A percentile compares a stretch with the other conserved stretches of the same genome.
These are phyloP conservation scores for Chloroceryle inda DNA, from an alignment of 2,797 vertebrate species.

Conservation along the genomic window DNA sequence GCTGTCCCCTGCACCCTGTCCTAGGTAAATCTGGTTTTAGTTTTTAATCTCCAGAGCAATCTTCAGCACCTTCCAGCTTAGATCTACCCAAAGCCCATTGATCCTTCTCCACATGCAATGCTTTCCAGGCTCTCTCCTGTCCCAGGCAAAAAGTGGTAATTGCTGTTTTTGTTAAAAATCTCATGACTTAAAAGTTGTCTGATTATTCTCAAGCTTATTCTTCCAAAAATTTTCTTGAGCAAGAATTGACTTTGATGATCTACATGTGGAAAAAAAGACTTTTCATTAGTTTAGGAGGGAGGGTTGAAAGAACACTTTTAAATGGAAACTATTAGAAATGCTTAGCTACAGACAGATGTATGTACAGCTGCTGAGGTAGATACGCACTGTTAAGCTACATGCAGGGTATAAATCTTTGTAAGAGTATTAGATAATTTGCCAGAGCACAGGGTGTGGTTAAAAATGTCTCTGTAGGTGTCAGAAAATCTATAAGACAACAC, in stretches of 20 bases:
- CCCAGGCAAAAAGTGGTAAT: neutral
- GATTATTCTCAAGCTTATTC: neutral
- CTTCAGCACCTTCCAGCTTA: neutral
- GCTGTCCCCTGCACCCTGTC: neutral
- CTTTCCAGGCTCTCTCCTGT: neutral
- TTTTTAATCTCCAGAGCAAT: neutral
- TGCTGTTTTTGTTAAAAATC: neutral
- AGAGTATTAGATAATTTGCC: neutral
- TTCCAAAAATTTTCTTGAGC: neutral
- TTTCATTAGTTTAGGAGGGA: neutral
- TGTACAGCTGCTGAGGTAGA: neutral
- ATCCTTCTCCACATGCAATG: neutral
- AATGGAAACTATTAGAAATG: conserved; percentile 39
- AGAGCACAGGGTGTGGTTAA: neutral
- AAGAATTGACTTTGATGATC: neutral
- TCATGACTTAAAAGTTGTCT: neutral
- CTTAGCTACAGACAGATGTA: neutral
- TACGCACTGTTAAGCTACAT: neutral
- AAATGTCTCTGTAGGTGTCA: neutral
- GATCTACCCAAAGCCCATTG: neutral
- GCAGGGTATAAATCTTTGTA: neutral
- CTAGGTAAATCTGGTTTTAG: neutral
- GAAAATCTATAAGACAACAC: neutral
- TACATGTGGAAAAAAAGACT: neutral
- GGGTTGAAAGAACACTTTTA: conserved; percentile 20